These are phyloP conservation scores for Scalopus aquaticus DNA, from an alignment of 2,113 vertebrate genomes.

Conservation along the genomic window DNA sequence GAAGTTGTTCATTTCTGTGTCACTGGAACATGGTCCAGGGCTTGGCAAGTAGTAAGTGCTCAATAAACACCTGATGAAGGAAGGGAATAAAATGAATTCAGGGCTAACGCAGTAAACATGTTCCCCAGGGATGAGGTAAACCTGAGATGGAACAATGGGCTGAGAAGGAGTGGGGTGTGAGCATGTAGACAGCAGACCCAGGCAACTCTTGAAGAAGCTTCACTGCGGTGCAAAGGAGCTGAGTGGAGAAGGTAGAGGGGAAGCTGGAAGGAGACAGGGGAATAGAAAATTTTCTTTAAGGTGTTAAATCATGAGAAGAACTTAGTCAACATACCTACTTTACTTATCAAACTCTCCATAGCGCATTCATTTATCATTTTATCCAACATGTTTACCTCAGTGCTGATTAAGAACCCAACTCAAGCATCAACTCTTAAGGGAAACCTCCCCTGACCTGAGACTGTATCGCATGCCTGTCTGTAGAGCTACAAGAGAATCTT, in stretches of 20 bases:
- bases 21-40: not conserved
- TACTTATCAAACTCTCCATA: not conserved
- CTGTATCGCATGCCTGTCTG: too few relatives aligned
- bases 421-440: not conserved
- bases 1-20: not conserved
- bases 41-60: conserved; percentile 29
- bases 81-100: conserved; percentile 3
- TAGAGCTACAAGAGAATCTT: not conserved
- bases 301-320: not conserved
- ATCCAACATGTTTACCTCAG: not conserved
- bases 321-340: not conserved
- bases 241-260: not conserved
- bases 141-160: not conserved
- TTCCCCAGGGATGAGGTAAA: not conserved
- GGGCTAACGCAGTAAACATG: not conserved
- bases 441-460: not conserved
- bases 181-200: not conserved
- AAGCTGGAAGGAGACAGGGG: not conserved
- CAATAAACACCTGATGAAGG: not conserved
- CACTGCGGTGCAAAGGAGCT: not conserved
- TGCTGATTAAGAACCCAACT: not conserved
- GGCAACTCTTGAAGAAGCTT: not conserved
- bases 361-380: not conserved
- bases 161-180: not conserved
- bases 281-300: not conserved